Percentiles rank a stretch among this genome's conserved stretches.
Conservation (phyloP, 2,888 invertebrate genomes). For the Lagria hirta region DNA sequence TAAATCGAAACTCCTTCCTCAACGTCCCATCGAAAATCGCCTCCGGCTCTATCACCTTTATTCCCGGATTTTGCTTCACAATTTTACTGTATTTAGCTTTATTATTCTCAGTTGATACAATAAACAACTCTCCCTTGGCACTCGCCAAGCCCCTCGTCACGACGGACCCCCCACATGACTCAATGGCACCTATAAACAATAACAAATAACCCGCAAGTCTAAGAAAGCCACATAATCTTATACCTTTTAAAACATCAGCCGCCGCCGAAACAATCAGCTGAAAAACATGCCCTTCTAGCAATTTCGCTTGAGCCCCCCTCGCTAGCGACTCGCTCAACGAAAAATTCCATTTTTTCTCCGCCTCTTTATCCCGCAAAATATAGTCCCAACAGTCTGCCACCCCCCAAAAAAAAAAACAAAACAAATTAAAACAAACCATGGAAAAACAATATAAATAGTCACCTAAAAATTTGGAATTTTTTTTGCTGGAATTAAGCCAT, state of each 20-base stretch:
- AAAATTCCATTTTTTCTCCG: constrained; percentile 59
- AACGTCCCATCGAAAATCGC: constrained; percentile 51
- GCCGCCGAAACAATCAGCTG: constrained; percentile 41
- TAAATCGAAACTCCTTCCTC: constrained; percentile 46
- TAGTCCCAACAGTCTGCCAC: constrained; percentile 62
- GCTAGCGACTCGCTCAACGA: constrained; percentile 46
- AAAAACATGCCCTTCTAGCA: constrained; percentile 43
- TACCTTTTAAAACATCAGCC: constrained; percentile 49
- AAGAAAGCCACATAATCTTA: not conserved
- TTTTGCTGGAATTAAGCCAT: constrained; percentile 48
- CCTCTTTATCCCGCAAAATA: constrained; percentile 55
- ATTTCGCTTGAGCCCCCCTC: constrained; percentile 38
- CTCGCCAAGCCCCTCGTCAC: constrained; percentile 41
- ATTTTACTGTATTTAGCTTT: constrained; percentile 45
- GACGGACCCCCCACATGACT: constrained; percentile 50
- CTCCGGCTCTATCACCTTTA: constrained; percentile 45
- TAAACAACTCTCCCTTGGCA: constrained; percentile 36
- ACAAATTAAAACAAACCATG: constrained; percentile 3
- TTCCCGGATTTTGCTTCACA: constrained; percentile 41
- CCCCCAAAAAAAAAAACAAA: not conserved
- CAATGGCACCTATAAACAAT: constrained; percentile 44
- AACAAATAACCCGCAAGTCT: not conserved
- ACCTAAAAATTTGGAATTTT: constrained; percentile 48
- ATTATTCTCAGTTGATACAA: constrained; percentile 45
- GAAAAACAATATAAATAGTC: constrained; percentile 10